Conservation (phyloP, 92 coral and sea anemone species). For the Siderastrea siderea region DNA sequence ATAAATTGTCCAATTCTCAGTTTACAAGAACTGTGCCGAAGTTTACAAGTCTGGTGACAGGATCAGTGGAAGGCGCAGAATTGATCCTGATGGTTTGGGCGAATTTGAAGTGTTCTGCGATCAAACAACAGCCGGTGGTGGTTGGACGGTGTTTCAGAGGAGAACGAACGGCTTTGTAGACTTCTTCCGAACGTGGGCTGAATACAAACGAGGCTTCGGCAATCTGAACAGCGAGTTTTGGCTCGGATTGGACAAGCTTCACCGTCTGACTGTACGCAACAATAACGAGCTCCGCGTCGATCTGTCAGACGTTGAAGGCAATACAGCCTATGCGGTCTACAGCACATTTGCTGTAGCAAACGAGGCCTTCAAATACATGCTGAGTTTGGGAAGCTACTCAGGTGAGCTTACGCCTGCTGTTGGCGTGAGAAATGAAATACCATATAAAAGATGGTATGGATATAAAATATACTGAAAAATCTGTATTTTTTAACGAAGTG, state of each 20-base stretch:
- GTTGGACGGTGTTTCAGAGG: slow-evolving; percentile 12
- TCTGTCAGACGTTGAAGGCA: no score
- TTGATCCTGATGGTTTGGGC: background rate
- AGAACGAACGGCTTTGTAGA: slow-evolving; percentile 8
- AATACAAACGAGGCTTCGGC: slow-evolving; percentile 26
- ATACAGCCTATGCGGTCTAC: no score
- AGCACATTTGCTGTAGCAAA: no score
- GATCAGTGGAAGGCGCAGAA: no score
- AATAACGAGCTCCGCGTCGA: slow-evolving; percentile 12
- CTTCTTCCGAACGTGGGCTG: slow-evolving; percentile 27
- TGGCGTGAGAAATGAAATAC: no score
- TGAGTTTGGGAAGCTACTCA: background rate
- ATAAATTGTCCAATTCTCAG: no score
- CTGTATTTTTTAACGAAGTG: no score
- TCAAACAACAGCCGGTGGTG: background rate
- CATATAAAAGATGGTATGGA: no score
- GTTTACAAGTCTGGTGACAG: no score
- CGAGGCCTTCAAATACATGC: background rate
- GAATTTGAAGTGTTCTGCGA: slow-evolving; percentile 5
- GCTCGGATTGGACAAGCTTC: slow-evolving; percentile 6
- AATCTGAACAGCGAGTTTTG: background rate
- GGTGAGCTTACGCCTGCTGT: background rate
- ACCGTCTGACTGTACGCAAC: slow-evolving; percentile 17
- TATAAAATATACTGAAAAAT: no score
- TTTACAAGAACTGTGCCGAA: no score